A percentile compares a stretch with the other conserved stretches of the same genome.
These are phyloP conservation scores for Meloidogyne chitwoodi DNA, from an alignment of 1,140 invertebrate species.

Conservation along the genomic window DNA sequence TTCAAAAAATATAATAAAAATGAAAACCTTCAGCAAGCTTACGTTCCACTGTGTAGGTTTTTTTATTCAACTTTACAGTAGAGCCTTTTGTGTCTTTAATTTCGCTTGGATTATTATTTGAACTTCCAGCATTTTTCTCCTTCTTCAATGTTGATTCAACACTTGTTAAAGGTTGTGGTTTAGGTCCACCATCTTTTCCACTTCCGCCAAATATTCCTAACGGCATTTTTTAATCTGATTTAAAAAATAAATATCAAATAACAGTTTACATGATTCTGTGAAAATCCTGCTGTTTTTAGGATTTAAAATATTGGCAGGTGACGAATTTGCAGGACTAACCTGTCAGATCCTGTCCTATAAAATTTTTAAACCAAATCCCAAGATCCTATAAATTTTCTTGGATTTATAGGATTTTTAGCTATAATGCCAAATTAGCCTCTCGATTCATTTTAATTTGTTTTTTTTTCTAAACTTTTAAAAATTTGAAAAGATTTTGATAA, in stretches of 20 bases:
- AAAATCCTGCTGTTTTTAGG: no score
- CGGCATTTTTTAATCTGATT: constrained; percentile 27
- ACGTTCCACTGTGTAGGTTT: constrained; percentile 50
- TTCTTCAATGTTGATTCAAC: constrained; percentile 31
- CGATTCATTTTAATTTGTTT: no score
- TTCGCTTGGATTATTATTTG: constrained; percentile 5
- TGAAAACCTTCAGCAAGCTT: constrained; percentile 56
- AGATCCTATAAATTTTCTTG: no score
- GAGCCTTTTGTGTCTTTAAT: constrained; percentile 48
- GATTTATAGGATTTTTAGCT: no score
- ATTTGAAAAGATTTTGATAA: no score
- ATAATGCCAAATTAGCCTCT: no score
- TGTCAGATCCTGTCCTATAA: no score
- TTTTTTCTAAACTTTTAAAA: no score
- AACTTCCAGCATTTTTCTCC: constrained; percentile 24
- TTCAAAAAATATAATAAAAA: neutral
- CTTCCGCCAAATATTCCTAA: constrained; percentile 42
- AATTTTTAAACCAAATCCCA: no score
- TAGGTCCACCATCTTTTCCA: constrained; percentile 45
- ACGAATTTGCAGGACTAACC: no score
- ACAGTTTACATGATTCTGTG: no score
- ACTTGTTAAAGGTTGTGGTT: constrained; percentile 46
- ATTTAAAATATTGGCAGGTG: no score
- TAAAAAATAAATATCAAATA: neutral
- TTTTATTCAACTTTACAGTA: constrained; percentile 50